Evolutionary conservation across 2,113 vertebrate genomes (phyloP).

Genomic region (Chaetura pelagica): DNA sequence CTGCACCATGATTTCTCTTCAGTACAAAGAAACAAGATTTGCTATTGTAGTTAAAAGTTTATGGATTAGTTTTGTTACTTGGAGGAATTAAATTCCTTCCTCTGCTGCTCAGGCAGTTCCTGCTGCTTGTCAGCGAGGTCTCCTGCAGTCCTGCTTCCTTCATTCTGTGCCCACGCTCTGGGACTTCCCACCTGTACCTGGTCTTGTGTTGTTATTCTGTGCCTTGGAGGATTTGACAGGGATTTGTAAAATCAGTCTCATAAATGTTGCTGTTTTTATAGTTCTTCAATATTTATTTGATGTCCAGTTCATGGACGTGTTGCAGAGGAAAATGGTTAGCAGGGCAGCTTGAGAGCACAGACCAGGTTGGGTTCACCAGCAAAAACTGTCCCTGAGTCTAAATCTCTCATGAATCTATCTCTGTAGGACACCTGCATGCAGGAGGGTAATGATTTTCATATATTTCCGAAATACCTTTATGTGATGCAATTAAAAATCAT

Average conservation of each 20-base stretch:
- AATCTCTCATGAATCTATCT: neutral
- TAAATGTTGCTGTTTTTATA: neutral
- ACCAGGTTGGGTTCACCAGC: neutral
- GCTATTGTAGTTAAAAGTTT: neutral
- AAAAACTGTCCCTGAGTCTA: neutral
- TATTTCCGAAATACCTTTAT: neutral
- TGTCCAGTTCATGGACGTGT: neutral
- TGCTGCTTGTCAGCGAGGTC: fast-evolving
- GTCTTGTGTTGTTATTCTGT: neutral
- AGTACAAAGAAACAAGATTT: neutral
- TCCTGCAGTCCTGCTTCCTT: neutral
- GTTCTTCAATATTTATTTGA: neutral
- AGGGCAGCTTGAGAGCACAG: neutral
- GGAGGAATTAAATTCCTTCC: neutral
- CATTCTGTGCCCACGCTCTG: neutral
- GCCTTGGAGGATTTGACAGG: neutral
- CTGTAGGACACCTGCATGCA: fast-evolving
- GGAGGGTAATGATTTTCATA: neutral
- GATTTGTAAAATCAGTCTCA: neutral
- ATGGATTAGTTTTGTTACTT: neutral
- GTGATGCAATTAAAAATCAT: neutral
- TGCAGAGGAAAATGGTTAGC: neutral
- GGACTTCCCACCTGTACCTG: neutral
- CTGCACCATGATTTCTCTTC: neutral
- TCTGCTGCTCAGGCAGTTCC: neutral